Percentiles rank a stretch among this genome's conserved stretches.
Conservation (phyloP, 2,888 invertebrate genomes). For the Podotricha telesiphe region DNA sequence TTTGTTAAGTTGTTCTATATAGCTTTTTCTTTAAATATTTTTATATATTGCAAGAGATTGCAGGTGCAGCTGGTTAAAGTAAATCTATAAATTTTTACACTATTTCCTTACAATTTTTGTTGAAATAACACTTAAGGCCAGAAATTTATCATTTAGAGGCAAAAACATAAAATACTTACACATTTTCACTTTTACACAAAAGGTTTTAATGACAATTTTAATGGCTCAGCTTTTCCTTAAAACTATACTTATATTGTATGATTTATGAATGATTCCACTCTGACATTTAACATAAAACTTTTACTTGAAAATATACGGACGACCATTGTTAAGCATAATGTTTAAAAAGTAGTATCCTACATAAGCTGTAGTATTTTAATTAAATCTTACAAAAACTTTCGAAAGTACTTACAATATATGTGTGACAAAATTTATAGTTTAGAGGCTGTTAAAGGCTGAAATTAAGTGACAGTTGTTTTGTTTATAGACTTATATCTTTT, state of each 20-base stretch:
- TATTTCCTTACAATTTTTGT: background rate
- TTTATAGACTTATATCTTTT: background rate
- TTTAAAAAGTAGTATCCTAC: background rate
- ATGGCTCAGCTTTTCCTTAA: constrained; percentile 16
- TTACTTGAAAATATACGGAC: constrained; percentile 31
- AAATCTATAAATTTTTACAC: background rate
- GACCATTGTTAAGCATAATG: background rate
- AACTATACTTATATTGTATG: constrained; percentile 11
- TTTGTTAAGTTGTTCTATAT: background rate
- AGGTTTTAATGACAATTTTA: constrained; percentile 10
- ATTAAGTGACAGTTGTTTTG: background rate
- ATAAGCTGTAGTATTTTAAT: too few species aligned
- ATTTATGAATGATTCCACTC: constrained; percentile 22
- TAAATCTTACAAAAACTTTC: too few species aligned
- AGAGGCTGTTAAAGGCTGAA: too few species aligned
- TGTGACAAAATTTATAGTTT: too few species aligned
- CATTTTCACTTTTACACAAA: constrained; percentile 15
- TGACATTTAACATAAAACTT: constrained; percentile 36
- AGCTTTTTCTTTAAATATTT: background rate
- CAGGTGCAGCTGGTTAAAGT: too few species aligned
- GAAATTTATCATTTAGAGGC: background rate
- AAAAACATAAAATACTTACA: constrained; percentile 2
- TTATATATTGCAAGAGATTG: too few species aligned
- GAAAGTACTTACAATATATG: too few species aligned
- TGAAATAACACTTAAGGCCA: background rate